These are phyloP conservation scores for Leptinotarsa defecta DNA, from an alignment of 1,140 invertebrate genomes.

Conservation along the genomic window DNA sequence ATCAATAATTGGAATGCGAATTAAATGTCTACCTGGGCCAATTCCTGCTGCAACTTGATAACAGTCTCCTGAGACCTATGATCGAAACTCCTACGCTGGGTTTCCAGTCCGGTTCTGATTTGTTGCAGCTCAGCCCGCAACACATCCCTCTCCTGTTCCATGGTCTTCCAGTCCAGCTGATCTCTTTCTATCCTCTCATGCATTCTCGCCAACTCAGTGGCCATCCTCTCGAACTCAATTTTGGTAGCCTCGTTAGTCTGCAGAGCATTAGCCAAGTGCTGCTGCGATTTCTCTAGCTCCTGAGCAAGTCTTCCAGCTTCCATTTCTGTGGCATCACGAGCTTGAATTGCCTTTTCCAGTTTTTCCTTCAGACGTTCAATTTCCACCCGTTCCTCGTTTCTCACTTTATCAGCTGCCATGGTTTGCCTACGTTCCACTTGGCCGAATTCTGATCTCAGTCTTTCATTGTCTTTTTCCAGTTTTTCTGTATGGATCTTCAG, in stretches of 20 bases:
- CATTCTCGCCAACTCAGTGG: constrained; percentile 76
- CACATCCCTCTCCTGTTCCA: constrained; percentile 73
- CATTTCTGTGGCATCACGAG: constrained; percentile 79
- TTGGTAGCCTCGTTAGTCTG: constrained; percentile 77
- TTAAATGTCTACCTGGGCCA: constrained; percentile 65
- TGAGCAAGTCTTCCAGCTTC: constrained; percentile 83
- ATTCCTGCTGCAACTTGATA: constrained; percentile 70
- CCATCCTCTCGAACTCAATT: constrained; percentile 82
- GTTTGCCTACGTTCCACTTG: constrained; percentile 70
- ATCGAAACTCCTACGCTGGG: constrained; percentile 66
- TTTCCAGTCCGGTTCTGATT: constrained; percentile 67
- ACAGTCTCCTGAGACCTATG: constrained; percentile 68
- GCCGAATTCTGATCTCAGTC: constrained; percentile 70
- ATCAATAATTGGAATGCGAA: too few species aligned
- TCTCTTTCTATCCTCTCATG: constrained; percentile 76
- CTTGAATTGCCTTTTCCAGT: constrained; percentile 80
- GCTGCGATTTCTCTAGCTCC: constrained; percentile 84
- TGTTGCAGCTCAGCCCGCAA: constrained; percentile 71
- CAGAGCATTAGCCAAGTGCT: constrained; percentile 78
- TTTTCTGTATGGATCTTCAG: constrained; percentile 71
- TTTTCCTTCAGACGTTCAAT: constrained; percentile 83
- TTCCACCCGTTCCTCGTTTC: constrained; percentile 68
- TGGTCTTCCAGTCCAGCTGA: constrained; percentile 66
- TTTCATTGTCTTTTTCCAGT: constrained; percentile 75
- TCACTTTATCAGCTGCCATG: constrained; percentile 64